Percentiles rank a stretch among this genome's conserved stretches.
phyloP scores from a whole-genome alignment of 2,888 invertebrate genomes.

The Tachina fera region DNA sequence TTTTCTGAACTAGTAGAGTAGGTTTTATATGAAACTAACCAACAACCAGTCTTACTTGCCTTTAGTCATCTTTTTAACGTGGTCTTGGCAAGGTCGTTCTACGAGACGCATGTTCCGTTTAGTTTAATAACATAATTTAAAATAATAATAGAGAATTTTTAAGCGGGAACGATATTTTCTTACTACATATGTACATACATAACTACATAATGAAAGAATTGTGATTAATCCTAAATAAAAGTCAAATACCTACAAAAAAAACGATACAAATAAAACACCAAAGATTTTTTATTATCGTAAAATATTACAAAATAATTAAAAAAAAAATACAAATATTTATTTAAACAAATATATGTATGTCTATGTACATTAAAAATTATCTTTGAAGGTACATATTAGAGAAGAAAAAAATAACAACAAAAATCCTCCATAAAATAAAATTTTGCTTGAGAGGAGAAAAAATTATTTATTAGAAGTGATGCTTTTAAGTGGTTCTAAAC shows the following conservation, averaged over 20 bases:
- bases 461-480: neutral
- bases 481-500: neutral
- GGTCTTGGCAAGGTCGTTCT: slow-evolving; percentile 70
- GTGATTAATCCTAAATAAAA: slow-evolving; percentile 9
- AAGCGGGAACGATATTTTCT: slow-evolving; percentile 64
- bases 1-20: slow-evolving; percentile 47
- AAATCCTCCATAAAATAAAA: neutral
- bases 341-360: neutral
- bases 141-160: slow-evolving; percentile 33
- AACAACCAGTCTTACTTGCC: slow-evolving; percentile 69
- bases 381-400: slow-evolving; percentile 38
- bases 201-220: slow-evolving; percentile 21
- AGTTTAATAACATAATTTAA: slow-evolving; percentile 19
- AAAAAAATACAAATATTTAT: slow-evolving; percentile 29
- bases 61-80: slow-evolving; percentile 71
- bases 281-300: slow-evolving; percentile 52
- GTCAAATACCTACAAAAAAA: slow-evolving; percentile 9
- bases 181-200: neutral
- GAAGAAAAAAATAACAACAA: neutral
- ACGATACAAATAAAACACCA: slow-evolving; percentile 58
- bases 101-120: slow-evolving; percentile 56
- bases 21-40: slow-evolving; percentile 57
- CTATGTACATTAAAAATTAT: slow-evolving; percentile 17
- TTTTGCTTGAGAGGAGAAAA: neutral
- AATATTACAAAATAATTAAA: slow-evolving; percentile 41